Evolutionary conservation across 2,888 invertebrate genomes (phyloP), one percentile per base, ranked within the genome.

Genomic region (Cecidostiba fungosa): DNA sequence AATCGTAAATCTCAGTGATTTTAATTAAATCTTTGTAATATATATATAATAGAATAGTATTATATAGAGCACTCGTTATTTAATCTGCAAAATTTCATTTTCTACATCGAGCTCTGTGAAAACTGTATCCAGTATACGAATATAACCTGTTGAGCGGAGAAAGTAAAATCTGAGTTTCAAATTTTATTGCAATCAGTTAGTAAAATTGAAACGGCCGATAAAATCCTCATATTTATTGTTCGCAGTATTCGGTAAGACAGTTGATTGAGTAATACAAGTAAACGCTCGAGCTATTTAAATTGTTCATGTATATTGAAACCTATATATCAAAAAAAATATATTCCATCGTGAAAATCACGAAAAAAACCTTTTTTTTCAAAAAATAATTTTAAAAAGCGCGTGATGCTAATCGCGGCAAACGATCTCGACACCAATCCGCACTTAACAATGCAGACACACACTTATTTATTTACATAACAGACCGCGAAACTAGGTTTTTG

Each of bases 161-260:
- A 66, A 66, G 29, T 66, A 66, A 23, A 72, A 72, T 72, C 43
- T 72, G 23, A 23, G 43, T n/a, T 39, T 39, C n/a, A 72, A 43
- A 72, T 72, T 43, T 66, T 29, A 66, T 66, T 66, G 29, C 66
- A 66, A 29, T 29, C 3, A 29, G 29, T 26, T 66, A 66, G 72
- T 72, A 72, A 39, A 26, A 39, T 72, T 39, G 23, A 39, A 72
- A n/a, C 12, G 3, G n/a, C 12, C 29, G 66, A 50, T 50, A 59
- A 59, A 59, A 59, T 59, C 59, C 59, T 59, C 59, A 59, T 23
- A 59, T 59, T 59, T 59, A 59, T 59, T 23, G 59, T 29, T 26
- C 14, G 29, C 3, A 26, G 10, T 29, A 26, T 66, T 66, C 29
- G 29, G 23, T 59, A 66, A 26, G 66, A 29, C 16, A 66, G 23